These are phyloP conservation scores for Strigamia transsilvanica DNA, from an alignment of 2,888 invertebrate species.

Conservation along the genomic window DNA sequence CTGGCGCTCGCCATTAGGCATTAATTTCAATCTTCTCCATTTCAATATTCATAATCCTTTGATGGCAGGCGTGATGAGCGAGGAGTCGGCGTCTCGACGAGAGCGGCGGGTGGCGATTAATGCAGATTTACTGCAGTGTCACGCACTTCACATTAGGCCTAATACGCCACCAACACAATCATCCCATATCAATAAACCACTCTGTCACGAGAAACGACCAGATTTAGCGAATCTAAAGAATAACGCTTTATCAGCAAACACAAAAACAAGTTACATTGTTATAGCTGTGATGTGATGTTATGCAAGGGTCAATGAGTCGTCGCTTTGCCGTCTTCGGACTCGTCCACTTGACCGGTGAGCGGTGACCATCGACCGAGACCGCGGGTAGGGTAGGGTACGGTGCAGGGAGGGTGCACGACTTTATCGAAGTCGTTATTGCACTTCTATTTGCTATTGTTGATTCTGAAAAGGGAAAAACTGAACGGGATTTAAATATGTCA, in stretches of 20 bases:
- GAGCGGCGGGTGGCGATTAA: conserved; percentile 51
- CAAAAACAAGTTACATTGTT: background rate
- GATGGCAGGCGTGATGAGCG: conserved; percentile 24
- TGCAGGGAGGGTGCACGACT: background rate
- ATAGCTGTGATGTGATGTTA: background rate
- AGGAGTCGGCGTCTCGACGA: conserved; percentile 41
- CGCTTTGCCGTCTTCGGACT: background rate
- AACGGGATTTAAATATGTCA: conserved; percentile 46
- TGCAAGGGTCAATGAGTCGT: background rate
- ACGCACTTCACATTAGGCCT: conserved; percentile 45
- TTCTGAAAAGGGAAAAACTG: background rate
- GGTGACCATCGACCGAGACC: background rate
- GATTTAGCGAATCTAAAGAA: conserved; percentile 20
- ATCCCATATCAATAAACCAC: conserved; percentile 52
- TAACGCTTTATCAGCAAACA: conserved; percentile 21
- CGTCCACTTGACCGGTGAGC: background rate
- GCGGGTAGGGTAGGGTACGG: background rate
- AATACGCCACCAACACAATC: conserved; percentile 50
- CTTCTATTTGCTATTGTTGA: background rate
- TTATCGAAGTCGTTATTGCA: too few relatives aligned
- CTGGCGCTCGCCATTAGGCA: conserved; percentile 50
- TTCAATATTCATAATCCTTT: conserved; percentile 53
- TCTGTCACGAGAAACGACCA: conserved; percentile 45
- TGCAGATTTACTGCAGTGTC: conserved; percentile 54
- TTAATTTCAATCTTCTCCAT: conserved; percentile 53